Evolutionary conservation across 30 jellyfish, hydroid and myxozoan species (phyloP).

Genomic region (Phacellophora camtschatica): DNA sequence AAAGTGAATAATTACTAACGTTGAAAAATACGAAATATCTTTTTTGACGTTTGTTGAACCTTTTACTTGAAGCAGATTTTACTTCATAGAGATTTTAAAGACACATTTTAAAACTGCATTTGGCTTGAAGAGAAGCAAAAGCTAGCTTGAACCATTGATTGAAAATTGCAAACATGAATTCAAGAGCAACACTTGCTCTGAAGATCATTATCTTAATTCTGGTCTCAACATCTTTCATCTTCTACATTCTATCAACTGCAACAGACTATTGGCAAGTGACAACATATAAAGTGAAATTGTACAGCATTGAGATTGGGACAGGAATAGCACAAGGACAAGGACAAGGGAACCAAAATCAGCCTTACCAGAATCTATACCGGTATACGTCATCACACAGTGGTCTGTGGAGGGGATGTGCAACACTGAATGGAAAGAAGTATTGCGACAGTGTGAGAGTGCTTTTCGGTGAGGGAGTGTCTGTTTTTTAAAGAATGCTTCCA

Average conservation of each 20-base stretch:
- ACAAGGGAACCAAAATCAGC: not conserved
- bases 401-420: conserved; percentile 65
- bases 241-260: conserved; percentile 65
- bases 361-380: conserved; percentile 5
- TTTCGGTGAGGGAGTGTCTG: conserved; percentile 44
- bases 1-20: too few species aligned
- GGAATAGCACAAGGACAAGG: conserved; percentile 14
- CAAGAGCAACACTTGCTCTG: conserved; percentile 21
- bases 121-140: too few species aligned
- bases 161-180: conserved; percentile 31
- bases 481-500: too few species aligned
- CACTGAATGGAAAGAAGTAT: conserved; percentile 6
- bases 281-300: conserved; percentile 44
- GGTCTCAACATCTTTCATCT: conserved; percentile 53
- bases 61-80: too few species aligned
- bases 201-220: conserved; percentile 40
- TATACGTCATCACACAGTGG: conserved; percentile 68
- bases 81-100: too few species aligned
- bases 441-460: conserved; percentile 20
- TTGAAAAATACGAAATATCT: too few species aligned
- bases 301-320: conserved; percentile 6
- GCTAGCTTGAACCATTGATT: too few species aligned
- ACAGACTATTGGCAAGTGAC: conserved; percentile 92
- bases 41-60: too few species aligned
- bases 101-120: too few species aligned